Conservation (phyloP, 1,140 invertebrate genomes). For the Pantala flavescens region DNA sequence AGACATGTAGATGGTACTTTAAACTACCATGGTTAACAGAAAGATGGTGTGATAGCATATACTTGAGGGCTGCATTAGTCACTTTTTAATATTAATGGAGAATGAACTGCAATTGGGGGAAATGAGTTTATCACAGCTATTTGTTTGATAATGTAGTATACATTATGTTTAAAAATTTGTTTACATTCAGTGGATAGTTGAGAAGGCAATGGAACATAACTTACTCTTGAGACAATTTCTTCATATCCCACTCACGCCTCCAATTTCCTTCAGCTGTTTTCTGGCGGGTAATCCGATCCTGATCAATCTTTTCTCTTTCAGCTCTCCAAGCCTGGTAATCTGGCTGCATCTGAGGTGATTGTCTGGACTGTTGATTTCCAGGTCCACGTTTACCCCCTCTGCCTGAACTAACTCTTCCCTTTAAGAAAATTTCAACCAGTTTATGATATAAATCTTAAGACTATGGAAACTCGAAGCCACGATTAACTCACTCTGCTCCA, state of each 20-base stretch:
- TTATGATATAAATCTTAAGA: constrained; percentile 9
- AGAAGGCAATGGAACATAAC: too few species aligned
- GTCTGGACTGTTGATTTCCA: constrained; percentile 6
- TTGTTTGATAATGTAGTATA: too few species aligned
- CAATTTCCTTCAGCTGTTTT: constrained; percentile 39
- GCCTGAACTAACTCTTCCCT: constrained; percentile 26
- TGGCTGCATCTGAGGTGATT: constrained; percentile 21
- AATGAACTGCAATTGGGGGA: too few species aligned
- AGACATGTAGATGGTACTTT: too few species aligned
- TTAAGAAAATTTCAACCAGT: constrained; percentile 19
- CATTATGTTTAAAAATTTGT: too few species aligned
- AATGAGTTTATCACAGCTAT: too few species aligned
- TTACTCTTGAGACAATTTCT: constrained; percentile 29
- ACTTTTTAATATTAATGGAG: too few species aligned
- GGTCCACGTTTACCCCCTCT: constrained; percentile 17
- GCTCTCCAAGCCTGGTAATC: constrained; percentile 39
- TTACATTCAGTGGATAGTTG: too few species aligned
- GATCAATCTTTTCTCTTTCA: constrained; percentile 38
- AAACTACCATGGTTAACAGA: too few species aligned
- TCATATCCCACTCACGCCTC: constrained; percentile 40
- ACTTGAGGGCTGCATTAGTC: too few species aligned
- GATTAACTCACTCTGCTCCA: constrained; percentile 27
- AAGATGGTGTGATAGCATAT: too few species aligned
- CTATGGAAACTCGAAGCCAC: constrained; percentile 26
- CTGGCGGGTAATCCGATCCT: constrained; percentile 38